Evolutionary conservation across 2,797 vertebrate genomes (phyloP), one percentile per base, ranked within the genome.

Genomic region (Rhynchotus rufescens): DNA sequence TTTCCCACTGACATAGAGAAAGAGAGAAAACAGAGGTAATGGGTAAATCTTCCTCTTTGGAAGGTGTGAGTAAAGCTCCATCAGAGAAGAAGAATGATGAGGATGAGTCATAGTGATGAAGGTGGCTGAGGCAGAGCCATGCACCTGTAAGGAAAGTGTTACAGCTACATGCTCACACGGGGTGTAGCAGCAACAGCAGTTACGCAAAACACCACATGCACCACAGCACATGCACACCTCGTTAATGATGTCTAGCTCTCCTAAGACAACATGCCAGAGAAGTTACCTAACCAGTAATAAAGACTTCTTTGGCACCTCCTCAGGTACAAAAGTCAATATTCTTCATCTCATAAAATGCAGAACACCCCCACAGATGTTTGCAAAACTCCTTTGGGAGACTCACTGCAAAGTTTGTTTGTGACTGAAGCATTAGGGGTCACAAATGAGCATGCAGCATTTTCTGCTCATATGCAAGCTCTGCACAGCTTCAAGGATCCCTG

Each of bases 231-330:
- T 74, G 26, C 74, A 86, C 93, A 94, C 89, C 84, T 95, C 94
- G 85, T 96, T 80, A 90, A 83, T 83, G 87, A 75, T 1, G 12
- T 47, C 84, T 75, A 64, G 32, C 78, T 76, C 73, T 95, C 84
- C 86, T 65, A 80, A 4, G 0, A 2, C 90, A 59, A 6, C 23
- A 0, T 90, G 89, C 91, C 92, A 92, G 72, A 91, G 42, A 47
- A 94, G 73, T 96, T 92, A 91, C 92, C 89, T 94, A 96, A 96
- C 34, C 80, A 62, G 93, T 51, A 88, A 92, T 94, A 87, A 95
- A 93, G 91, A 30, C 68, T 78, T 68, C 82, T 59, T 62, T 92
- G 94, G 95, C 91, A 88, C 32, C 0, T 0, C 56, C 95, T 90
- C 88, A 78, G 69, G 42, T 83, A 80, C 62, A 67, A 90, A 94